These are phyloP conservation scores for Alcis repandata DNA, from an alignment of 2,888 invertebrate genomes.

Conservation along the genomic window DNA sequence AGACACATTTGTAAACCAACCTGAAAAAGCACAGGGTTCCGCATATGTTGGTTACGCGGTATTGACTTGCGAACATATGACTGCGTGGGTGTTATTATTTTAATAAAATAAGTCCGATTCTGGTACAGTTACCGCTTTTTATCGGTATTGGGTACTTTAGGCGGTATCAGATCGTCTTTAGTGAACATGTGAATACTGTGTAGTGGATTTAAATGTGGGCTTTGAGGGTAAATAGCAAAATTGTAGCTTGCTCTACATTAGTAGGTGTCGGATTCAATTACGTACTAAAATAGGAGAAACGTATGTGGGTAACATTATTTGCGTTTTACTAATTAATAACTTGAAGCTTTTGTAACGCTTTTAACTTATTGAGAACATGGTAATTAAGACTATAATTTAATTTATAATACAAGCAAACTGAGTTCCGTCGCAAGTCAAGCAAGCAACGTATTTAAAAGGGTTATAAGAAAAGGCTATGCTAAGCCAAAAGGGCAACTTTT, in stretches of 20 bases:
- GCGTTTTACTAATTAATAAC: neutral
- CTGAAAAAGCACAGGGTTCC: constrained; percentile 29
- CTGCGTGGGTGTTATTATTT: constrained; percentile 75
- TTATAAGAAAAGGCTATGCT: no score
- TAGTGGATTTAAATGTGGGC: constrained; percentile 29
- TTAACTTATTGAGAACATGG: neutral
- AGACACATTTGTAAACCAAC: constrained; percentile 44
- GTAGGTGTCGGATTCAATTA: neutral
- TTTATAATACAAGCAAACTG: no score
- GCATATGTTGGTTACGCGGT: constrained; percentile 49
- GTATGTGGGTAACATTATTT: neutral
- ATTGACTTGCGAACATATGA: constrained; percentile 70
- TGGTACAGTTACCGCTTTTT: constrained; percentile 52
- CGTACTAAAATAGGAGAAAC: neutral
- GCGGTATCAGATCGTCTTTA: constrained; percentile 43
- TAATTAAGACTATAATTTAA: no score
- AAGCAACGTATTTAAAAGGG: no score
- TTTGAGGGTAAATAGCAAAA: constrained; percentile 12
- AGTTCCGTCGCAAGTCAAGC: no score
- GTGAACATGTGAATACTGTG: constrained; percentile 41
- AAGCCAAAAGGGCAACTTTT: no score
- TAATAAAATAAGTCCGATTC: constrained; percentile 64
- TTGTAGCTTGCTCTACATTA: constrained; percentile 17
- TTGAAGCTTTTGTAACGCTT: neutral
- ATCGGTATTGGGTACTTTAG: constrained; percentile 25